Conservation (phyloP, 2,888 invertebrate species). For the Drosophila antonietae region DNA sequence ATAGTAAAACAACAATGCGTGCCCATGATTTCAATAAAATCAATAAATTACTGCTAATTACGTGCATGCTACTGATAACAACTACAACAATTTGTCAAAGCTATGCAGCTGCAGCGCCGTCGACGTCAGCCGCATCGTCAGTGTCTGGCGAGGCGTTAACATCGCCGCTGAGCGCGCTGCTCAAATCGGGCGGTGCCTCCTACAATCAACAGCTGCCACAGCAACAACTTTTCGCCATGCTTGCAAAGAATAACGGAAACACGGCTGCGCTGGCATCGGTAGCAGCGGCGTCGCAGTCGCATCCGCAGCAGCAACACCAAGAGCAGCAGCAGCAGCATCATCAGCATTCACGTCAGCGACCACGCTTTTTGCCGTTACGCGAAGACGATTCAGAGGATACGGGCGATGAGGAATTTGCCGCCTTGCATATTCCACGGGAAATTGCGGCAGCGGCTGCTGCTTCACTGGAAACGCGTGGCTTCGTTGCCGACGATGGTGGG, state of each 20-base stretch:
- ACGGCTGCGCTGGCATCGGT: constrained; percentile 27
- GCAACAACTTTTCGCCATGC: constrained; percentile 79
- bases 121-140: constrained; percentile 45
- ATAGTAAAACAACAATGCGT: constrained; percentile 56
- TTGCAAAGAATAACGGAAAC: constrained; percentile 66
- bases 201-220: constrained; percentile 75
- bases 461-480: constrained; percentile 81
- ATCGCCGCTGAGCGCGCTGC: constrained; percentile 66
- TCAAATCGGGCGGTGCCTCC: constrained; percentile 73
- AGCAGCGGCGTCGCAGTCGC: constrained; percentile 10
- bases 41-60: constrained; percentile 80
- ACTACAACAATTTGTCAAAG: constrained; percentile 79
- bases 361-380: constrained; percentile 55
- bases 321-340: constrained; percentile 23
- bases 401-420: constrained; percentile 59
- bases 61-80: constrained; percentile 76
- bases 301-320: neutral
- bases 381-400: constrained; percentile 61
- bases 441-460: constrained; percentile 46
- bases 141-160: constrained; percentile 33
- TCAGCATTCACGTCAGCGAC: constrained; percentile 48
- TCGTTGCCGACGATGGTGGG: constrained; percentile 81
- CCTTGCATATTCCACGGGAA: constrained; percentile 62
- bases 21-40: constrained; percentile 78
- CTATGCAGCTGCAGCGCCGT: constrained; percentile 43